Evolutionary conservation across 2,888 invertebrate genomes (phyloP).

Genomic region (Stenchaetothrips biformis): DNA sequence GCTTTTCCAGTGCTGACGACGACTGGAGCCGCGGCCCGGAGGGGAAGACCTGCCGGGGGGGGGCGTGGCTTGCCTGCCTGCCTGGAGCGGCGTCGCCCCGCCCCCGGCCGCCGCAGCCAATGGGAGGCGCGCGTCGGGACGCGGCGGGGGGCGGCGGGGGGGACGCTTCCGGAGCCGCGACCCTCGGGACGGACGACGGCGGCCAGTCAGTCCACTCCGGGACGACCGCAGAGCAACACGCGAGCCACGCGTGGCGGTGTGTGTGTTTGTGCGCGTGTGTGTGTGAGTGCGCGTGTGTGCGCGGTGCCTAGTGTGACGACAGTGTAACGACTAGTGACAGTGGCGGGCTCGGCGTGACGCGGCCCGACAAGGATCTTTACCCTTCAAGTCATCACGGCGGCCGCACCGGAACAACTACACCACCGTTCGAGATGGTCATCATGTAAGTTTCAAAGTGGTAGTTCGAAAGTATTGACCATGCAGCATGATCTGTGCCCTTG

Average conservation of each 20-base stretch:
- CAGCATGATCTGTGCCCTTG: too few species aligned
- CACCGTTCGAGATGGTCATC: slow-evolving; percentile 45
- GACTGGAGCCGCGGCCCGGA: slow-evolving; percentile 30
- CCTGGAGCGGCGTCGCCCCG: not conserved
- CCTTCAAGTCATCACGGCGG: slow-evolving; percentile 31
- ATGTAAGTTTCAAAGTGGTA: slow-evolving; percentile 41
- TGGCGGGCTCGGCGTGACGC: slow-evolving; percentile 26
- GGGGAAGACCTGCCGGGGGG: slow-evolving; percentile 30
- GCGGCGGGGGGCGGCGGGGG: slow-evolving; percentile 27
- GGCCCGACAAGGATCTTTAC: slow-evolving; percentile 1
- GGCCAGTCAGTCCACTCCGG: slow-evolving; percentile 27
- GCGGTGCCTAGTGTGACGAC: not conserved
- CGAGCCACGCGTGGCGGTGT: not conserved
- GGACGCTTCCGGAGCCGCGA: not conserved
- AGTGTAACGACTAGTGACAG: not conserved
- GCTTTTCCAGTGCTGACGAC: too few species aligned
- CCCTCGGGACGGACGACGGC: slow-evolving; percentile 11
- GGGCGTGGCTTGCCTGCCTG: slow-evolving; percentile 12
- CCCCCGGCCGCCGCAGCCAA: slow-evolving; percentile 13
- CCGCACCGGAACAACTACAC: slow-evolving; percentile 39
- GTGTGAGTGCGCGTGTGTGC: not conserved
- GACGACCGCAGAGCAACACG: not conserved
- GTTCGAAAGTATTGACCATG: too few species aligned
- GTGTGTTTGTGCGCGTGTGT: not conserved
- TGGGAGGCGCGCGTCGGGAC: slow-evolving; percentile 25